Conservation (phyloP, 2,888 invertebrate genomes). For the Ophraella communa region DNA sequence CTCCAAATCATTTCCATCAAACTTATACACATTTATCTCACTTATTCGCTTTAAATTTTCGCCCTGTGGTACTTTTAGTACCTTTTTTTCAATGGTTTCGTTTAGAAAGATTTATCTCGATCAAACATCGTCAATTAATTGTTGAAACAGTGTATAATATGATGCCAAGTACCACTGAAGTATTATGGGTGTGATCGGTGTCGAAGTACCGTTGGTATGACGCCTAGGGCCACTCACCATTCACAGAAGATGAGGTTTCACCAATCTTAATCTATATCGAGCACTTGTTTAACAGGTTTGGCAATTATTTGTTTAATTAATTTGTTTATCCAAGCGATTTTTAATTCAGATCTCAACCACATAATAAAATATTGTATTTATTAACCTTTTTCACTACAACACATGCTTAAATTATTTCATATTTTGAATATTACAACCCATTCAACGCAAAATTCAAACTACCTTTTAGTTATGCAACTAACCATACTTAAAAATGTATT, state of each 20-base stretch:
- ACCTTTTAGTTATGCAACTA: neutral
- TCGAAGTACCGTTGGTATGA: conserved; percentile 63
- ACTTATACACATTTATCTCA: too few relatives aligned
- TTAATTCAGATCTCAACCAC: too few relatives aligned
- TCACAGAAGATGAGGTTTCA: conserved; percentile 52
- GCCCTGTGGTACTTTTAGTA: too few relatives aligned
- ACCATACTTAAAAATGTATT: too few relatives aligned
- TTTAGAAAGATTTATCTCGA: neutral
- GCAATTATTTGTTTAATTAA: neutral
- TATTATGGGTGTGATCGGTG: conserved; percentile 57
- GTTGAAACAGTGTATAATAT: conserved; percentile 13
- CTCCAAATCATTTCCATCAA: neutral
- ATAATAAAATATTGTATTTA: too few relatives aligned
- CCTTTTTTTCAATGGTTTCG: too few relatives aligned
- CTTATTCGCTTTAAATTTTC: too few relatives aligned
- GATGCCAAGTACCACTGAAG: conserved; percentile 28
- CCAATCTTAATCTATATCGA: conserved; percentile 26
- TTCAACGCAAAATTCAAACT: too few relatives aligned
- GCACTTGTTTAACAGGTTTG: conserved; percentile 27
- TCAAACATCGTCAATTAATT: neutral
- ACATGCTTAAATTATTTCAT: too few relatives aligned
- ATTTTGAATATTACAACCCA: too few relatives aligned
- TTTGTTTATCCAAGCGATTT: neutral
- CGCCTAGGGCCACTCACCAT: conserved; percentile 34
- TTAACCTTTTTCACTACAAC: too few relatives aligned